Base-by-base conservation (phyloP, 2,888 invertebrate species). In the Agrotis segetum region DNA sequence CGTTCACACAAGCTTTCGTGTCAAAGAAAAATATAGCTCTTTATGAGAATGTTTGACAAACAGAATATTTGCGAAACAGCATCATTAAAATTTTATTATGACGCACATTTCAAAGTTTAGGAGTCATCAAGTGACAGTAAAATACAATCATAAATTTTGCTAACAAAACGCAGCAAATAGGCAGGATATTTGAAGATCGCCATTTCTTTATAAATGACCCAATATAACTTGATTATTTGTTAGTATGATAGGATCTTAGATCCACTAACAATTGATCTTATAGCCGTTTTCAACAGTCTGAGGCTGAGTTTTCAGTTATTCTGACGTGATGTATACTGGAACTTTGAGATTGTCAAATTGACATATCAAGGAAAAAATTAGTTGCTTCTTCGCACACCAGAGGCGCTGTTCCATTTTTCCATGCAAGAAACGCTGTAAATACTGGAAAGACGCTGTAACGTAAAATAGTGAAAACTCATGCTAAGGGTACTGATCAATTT, bases 31-130 rank as follows among this genome's bases (percentile, higher is more conserved):
- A 77, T 67, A 73, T 59, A 49, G 29, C 24, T 75, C 71, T 82
- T 76, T 76, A 84, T 61, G 68, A 71, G 59, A 80, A 76, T 77
- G 82, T 81, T 72, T 81, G 78, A 78, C 81, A 81, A 81, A 84
- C 68, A 75, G 66, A 67, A 75, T 79, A 81, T 79, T 84, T 85
- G 58, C 68, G 58, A 70, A 84, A 84, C 74, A 24, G 77, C 77
- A 34, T 77, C 86, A 79, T 84, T 77, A 82, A 79, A 34, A 79
- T 77, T 79, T 62, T 86, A 81, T 86, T 82, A 86, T 86, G 69
- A 79, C 77, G 77, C 60, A 72, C 79, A 74, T 81, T 85, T 77
- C 85, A 80, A 77, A 82, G 62, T 80, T 85, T 49, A 82, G 77
- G 75, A 77, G 81, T 74, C 85, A 84, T 86, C 67, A 81, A 79